Base-by-base conservation (phyloP, 2,888 invertebrate species). In the Yponomeuta cagnagella region DNA sequence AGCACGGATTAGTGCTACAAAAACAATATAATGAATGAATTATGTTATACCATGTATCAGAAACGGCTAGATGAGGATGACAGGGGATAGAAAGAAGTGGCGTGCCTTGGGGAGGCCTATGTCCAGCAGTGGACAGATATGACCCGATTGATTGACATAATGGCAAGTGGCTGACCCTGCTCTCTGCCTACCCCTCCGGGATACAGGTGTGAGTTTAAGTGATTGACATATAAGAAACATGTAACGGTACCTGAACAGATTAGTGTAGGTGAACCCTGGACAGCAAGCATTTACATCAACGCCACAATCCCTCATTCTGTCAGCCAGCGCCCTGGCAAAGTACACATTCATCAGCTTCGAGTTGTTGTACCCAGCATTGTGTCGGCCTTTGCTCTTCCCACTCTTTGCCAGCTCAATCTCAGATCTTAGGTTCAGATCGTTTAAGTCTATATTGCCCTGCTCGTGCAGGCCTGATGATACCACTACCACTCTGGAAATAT, bases 251-350 rank as follows among this genome's bases (percentile, higher is more conserved):
- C 96, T 93, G 80, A 96, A 96, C 69, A 97, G 86, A 74, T 95
- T 95, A 0, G 97, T 97, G 76, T 95, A 95, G 68, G 95, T 95
- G 89, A 96, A 96, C 9, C 97, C 97, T 1, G 97, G 97, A 78
- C 96, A 96, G 74, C 95, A 93, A 43, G 94, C 93, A 76, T 95
- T 95, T 0, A 95, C 94, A 75, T 94, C 94, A 30, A 96, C 90
- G 0, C 94, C 94, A 0, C 86, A 89, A 23, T 92, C 90, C 75
- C 89, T 85, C 8, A 93, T 80, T 74, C 92, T 89, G 71, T 92
- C 93, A 0, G 95, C 93, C 63, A 97, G 84, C 70, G 95, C 95
- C 73, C 90, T 86, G 15, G 93, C 94, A 82, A 96, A 96, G 80
- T 96, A 95, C 2, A 93, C 93, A 80, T 96, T 96, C 79, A 95